Base-by-base conservation (phyloP, 1,140 invertebrate species). In the Acromyrmex echinatior region DNA sequence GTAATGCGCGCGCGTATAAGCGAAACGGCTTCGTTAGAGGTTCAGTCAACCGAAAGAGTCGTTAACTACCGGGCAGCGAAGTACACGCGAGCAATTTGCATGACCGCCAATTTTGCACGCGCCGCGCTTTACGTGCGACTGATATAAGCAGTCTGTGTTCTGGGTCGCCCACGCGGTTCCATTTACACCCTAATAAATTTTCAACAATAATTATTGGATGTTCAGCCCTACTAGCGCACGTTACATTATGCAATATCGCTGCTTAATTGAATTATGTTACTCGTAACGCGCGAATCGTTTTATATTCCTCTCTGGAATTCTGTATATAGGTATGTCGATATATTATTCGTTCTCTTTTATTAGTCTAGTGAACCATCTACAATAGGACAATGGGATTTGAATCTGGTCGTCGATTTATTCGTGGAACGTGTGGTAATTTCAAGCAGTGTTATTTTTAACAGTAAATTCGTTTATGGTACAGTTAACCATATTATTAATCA, bases 1-100 rank as follows among this genome's bases (percentile, higher is more conserved):
- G 16, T 18, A 18, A 16, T n/a, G 18, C 35, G 53, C 2, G 21
- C 14, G 28, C 31, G 60, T n/a, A 10, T 16, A 51, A 63, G 39
- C 25, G 7, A 62, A 76, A 16, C 77, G 60, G 74, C 73, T 78
- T 86, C 60, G 73, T 77, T 78, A 86, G 82, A 53, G 82, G 31
- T n/a, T 65, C 49, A 31, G 77, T 73, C 73, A 45, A 53, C 60
- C 82, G 82, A 51, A 86, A 86, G 73, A 86, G 82, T 86, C 82
- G 74, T 86, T 86, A 86, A 86, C 77, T 62, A 80, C 77, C 85
- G 39, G 49, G 31, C 51, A n/a, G 56, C 68, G 49, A 81, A 60
- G 68, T 81, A 82, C 86, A 82, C 68, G 68, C 80, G 53, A 85
- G 71, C 62, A 68, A 85, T 87, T 87, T 87, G 80, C 86, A 77